Evolutionary conservation across 1,140 invertebrate species (phyloP), one percentile per base, ranked within the genome.

Genomic region (Micrasema longulum): DNA sequence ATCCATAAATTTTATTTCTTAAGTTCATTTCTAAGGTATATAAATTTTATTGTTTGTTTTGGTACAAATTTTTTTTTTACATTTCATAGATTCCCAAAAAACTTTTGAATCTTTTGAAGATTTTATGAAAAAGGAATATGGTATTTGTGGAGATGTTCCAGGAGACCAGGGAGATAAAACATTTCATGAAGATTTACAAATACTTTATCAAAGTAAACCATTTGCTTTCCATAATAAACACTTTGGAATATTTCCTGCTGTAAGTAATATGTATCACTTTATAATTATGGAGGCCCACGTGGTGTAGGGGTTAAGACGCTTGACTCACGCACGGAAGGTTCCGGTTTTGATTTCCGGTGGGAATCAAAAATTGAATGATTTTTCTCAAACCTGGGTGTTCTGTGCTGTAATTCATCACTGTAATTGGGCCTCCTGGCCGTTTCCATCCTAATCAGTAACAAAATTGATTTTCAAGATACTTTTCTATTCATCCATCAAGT

Each of bases 211-310:
- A 11, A 50, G 14, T 26, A 65, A 50, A 10, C 43, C 47, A 7
- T 36, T 36, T 10, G 43, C 26, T 9, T 65, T 48, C 20, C 23
- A 65, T 22, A 22, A 50, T 23, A 65, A 31, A 18, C 14, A 65
- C 14, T 65, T 65, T 50, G 63, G 50, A 7, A 35, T 65, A 48
- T 65, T 50, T 35, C 63, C 63, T 1, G 20, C 23, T 16, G 63
- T 65, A 48, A 65, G 63, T 31, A n/a, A 11, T 11, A 14, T 45
- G n/a, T 45, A 14, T 38, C n/a, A n/a, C n/a, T n/a, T n/a, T n/a
- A n/a, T n/a, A n/a, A n/a, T n/a, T n/a, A n/a, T n/a, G n/a, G n/a
- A n/a, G n/a, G n/a, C n/a, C n/a, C n/a, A n/a, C n/a, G n/a, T n/a
- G n/a, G n/a, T n/a, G n/a, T n/a, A n/a, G n/a, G n/a, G n/a, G n/a